These are phyloP conservation scores for Anguilla obscura DNA, from an alignment of 2,797 vertebrate genomes.

Conservation along the genomic window DNA sequence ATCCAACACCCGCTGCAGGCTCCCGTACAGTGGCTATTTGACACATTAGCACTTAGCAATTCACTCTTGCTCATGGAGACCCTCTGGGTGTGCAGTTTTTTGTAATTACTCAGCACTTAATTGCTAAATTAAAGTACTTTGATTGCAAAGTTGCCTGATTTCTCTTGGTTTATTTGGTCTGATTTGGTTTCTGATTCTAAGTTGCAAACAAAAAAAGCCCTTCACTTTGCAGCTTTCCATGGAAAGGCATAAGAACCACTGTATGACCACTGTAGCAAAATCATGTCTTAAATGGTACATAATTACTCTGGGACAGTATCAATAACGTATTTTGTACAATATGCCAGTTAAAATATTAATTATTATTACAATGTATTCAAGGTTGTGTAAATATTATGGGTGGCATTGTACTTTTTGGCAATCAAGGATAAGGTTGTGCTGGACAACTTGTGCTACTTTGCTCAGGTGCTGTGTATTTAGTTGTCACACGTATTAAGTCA, in stretches of 20 bases:
- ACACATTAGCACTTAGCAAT: neutral
- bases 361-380: neutral
- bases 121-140: neutral
- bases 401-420: neutral
- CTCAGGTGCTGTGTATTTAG: neutral
- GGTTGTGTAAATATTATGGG: neutral
- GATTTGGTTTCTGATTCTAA: neutral
- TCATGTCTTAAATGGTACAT: neutral
- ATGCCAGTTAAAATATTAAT: neutral
- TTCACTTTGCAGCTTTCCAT: neutral
- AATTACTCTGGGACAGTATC: neutral
- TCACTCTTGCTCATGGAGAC: neutral
- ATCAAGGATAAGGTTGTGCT: neutral
- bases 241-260: neutral
- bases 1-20: neutral
- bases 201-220: neutral
- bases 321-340: neutral
- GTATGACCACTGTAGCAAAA: neutral
- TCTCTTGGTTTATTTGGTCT: neutral
- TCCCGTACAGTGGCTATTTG: neutral
- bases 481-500: slow-evolving; percentile 25
- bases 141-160: neutral
- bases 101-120: neutral
- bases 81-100: neutral
- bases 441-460: neutral